These are phyloP conservation scores for Temnothorax unifasciatus DNA, from an alignment of 2,888 invertebrate genomes.

Conservation along the genomic window DNA sequence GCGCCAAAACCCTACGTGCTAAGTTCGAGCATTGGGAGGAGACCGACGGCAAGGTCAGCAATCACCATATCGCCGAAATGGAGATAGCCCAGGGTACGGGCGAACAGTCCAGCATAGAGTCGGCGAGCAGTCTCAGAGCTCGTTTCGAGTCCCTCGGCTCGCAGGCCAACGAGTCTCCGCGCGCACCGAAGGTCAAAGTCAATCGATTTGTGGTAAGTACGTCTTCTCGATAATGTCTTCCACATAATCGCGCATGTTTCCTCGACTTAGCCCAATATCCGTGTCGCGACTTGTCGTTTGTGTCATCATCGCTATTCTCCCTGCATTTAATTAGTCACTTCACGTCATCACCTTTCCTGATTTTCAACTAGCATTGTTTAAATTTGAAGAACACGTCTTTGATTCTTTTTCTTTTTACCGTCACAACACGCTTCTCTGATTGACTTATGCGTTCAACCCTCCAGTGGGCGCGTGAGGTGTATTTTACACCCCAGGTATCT, in stretches of 20 bases:
- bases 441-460: not conserved
- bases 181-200: slow-evolving; percentile 89
- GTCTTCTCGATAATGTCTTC: slow-evolving; percentile 4
- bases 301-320: not conserved
- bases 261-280: not conserved
- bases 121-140: slow-evolving; percentile 94
- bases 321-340: not conserved
- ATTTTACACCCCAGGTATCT: too few species aligned
- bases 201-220: slow-evolving; percentile 96
- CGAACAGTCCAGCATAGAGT: slow-evolving; percentile 93
- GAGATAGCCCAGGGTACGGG: slow-evolving; percentile 88
- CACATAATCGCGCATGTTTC: not conserved
- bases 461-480: too few species aligned
- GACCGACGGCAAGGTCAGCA: slow-evolving; percentile 86
- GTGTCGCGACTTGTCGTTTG: slow-evolving; percentile 4
- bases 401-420: not conserved
- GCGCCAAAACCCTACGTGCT: slow-evolving; percentile 94
- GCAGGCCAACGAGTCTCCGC: slow-evolving; percentile 87
- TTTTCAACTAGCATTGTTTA: slow-evolving; percentile 2
- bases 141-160: slow-evolving; percentile 95
- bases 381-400: not conserved
- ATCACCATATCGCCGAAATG: slow-evolving; percentile 84
- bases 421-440: not conserved
- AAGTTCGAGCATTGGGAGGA: slow-evolving; percentile 96
- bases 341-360: not conserved